Evolutionary conservation across 2,113 vertebrate species (phyloP).

Genomic region (Nothocercus nigrocapillus): DNA sequence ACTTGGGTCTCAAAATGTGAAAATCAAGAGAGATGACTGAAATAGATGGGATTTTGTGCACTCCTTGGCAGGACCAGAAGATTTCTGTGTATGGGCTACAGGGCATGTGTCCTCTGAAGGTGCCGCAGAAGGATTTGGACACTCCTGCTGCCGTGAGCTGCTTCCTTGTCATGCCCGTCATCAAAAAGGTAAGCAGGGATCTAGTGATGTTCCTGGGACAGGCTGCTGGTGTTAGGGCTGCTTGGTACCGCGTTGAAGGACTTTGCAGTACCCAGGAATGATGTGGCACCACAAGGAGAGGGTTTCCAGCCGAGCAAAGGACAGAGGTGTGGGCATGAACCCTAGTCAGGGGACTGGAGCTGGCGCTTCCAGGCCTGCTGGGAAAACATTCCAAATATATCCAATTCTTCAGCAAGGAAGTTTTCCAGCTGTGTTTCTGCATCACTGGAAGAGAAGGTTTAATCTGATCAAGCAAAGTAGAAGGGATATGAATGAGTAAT

Average conservation of each 20-base stretch:
- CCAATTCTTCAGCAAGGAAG: background rate
- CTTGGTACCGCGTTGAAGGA: background rate
- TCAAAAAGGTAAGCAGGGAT: conserved; percentile 83
- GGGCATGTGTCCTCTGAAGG: conserved; percentile 95
- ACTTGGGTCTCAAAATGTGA: background rate
- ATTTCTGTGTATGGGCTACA: conserved; percentile 93
- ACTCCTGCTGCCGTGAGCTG: conserved; percentile 92
- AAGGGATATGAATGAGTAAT: conserved; percentile 6
- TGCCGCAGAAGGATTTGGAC: conserved; percentile 86
- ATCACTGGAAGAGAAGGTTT: conserved; percentile 32
- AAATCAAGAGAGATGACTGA: background rate
- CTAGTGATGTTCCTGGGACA: background rate
- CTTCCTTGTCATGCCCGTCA: conserved; percentile 85
- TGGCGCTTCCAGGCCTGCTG: conserved; percentile 10
- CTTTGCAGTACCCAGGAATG: background rate
- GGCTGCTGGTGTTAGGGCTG: background rate
- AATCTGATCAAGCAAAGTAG: background rate
- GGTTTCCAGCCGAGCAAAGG: background rate
- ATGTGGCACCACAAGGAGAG: background rate
- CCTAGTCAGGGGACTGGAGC: conserved; percentile 6
- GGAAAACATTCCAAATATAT: conserved; percentile 48
- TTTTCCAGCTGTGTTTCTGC: conserved; percentile 59
- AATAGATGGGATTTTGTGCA: background rate
- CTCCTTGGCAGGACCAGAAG: conserved; percentile 88
- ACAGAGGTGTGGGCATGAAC: conserved; percentile 22